Evolutionary conservation across 2,888 invertebrate species (phyloP).

Genomic region (Drosophila mulleri): DNA sequence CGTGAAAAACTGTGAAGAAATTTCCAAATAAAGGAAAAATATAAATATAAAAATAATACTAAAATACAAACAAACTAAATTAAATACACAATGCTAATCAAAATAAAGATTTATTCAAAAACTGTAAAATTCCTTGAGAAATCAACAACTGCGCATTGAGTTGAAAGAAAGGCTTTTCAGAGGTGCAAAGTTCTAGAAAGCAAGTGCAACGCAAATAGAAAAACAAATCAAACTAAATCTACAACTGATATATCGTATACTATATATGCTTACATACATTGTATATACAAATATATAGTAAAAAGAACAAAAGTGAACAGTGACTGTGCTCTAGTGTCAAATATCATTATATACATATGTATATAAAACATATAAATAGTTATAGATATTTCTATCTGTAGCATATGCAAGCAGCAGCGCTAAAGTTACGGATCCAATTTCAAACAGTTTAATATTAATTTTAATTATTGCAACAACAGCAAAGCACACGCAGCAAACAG

Average conservation of each 20-base stretch:
- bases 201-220: conserved; percentile 28
- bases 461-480: conserved; percentile 7
- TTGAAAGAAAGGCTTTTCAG: conserved; percentile 29
- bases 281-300: conserved; percentile 12
- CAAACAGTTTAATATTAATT: conserved; percentile 52
- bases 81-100: background rate
- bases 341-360: background rate
- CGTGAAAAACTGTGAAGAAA: conserved; percentile 32
- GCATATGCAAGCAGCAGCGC: conserved; percentile 39
- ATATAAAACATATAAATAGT: conserved; percentile 3
- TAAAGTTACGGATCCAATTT: conserved; percentile 73
- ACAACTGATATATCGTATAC: conserved; percentile 30
- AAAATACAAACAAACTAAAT: background rate
- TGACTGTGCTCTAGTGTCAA: conserved; percentile 8
- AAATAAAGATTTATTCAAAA: background rate
- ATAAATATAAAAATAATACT: background rate
- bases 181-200: conserved; percentile 27
- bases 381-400: background rate
- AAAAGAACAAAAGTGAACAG: conserved; percentile 48
- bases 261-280: conserved; percentile 12
- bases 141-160: conserved; percentile 35
- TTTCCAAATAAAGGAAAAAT: background rate
- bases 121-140: background rate
- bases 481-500: conserved; percentile 15
- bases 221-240: conserved; percentile 18